Evolutionary conservation across 2,888 invertebrate genomes (phyloP).

Genomic region (Drosophila colorata): DNA sequence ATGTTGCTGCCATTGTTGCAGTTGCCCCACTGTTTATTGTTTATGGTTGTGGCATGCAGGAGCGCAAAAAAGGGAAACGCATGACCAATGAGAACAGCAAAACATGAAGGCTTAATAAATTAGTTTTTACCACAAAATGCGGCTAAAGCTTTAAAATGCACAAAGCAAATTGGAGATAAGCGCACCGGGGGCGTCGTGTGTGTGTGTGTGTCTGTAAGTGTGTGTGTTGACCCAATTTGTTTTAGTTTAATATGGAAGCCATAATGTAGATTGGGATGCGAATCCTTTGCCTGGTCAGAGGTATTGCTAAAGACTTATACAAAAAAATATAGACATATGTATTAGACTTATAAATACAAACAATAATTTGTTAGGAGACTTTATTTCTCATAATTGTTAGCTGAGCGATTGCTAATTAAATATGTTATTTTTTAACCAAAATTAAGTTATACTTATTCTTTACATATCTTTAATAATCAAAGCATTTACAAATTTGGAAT

Average conservation of each 20-base stretch:
- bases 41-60: slow-evolving; percentile 32
- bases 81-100: slow-evolving; percentile 41
- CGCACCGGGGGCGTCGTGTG: background rate
- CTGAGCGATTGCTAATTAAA: too few species aligned
- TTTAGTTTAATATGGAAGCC: background rate
- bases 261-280: slow-evolving; percentile 8
- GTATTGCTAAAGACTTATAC: too few species aligned
- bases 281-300: background rate
- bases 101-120: slow-evolving; percentile 59
- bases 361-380: too few species aligned
- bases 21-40: slow-evolving; percentile 31
- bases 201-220: background rate
- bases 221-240: slow-evolving; percentile 6
- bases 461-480: too few species aligned
- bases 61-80: slow-evolving; percentile 19
- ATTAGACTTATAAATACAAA: too few species aligned
- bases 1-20: slow-evolving; percentile 30
- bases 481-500: too few species aligned
- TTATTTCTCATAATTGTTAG: too few species aligned
- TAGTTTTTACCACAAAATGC: slow-evolving; percentile 53
- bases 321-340: too few species aligned
- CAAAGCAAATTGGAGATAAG: slow-evolving; percentile 27
- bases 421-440: too few species aligned
- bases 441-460: too few species aligned
- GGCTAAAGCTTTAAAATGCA: slow-evolving; percentile 38